phyloP scores from a whole-genome alignment of 1,140 invertebrate species.

The Mylabris phalerata region DNA sequence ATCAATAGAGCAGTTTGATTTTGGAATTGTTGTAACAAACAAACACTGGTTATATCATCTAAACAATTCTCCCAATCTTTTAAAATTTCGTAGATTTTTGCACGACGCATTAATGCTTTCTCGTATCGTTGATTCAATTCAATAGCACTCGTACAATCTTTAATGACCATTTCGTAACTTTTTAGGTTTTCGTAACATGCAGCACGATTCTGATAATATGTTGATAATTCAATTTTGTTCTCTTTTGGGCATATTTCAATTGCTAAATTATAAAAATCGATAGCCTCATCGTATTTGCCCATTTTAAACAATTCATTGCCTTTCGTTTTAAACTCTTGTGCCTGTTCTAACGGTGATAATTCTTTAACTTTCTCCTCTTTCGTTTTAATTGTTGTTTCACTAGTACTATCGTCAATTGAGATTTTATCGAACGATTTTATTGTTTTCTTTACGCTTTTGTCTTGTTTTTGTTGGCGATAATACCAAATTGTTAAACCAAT shows the following conservation, averaged over 20 bases:
- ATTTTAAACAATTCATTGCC: conserved; percentile 84
- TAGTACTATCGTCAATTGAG: conserved; percentile 43
- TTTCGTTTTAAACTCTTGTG: conserved; percentile 71
- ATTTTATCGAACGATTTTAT: conserved; percentile 17
- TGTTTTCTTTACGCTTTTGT: conserved; percentile 32
- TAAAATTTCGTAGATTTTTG: conserved; percentile 72
- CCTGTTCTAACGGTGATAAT: conserved; percentile 56
- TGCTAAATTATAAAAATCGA: conserved; percentile 79
- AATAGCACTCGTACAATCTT: conserved; percentile 81
- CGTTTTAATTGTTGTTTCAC: conserved; percentile 40
- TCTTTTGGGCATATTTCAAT: conserved; percentile 76
- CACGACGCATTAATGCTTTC: conserved; percentile 80
- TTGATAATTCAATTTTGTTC: conserved; percentile 68
- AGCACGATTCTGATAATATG: conserved; percentile 93
- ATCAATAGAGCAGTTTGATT: conserved; percentile 69
- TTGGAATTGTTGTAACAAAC: conserved; percentile 82
- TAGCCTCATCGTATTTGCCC: conserved; percentile 82
- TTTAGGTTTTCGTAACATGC: conserved; percentile 90
- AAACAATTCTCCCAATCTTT: conserved; percentile 72
- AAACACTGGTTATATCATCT: conserved; percentile 88
- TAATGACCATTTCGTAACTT: conserved; percentile 76
- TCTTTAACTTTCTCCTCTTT: conserved; percentile 34
- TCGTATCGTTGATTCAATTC: conserved; percentile 81
- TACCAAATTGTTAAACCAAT: conserved; percentile 77
- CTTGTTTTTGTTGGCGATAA: conserved; percentile 42